Percentiles rank a stretch among this genome's conserved stretches.
Conservation (phyloP, 2,113 vertebrate species). For the zebrafish (Danio rerio) region GRCz12tu NC_133184.1:4853501-4854000, state of each 20-base stretch:
- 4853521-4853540: too few relatives aligned
- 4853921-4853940: neutral
- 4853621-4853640: too few relatives aligned
- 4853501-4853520: too few relatives aligned
- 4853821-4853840: neutral
- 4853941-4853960: neutral
- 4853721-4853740: neutral
- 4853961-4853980: neutral
- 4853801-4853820: conserved; percentile 10
- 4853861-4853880: conserved; percentile 8
- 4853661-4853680: too few relatives aligned
- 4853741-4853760: neutral
- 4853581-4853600: too few relatives aligned
- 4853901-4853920: conserved; percentile 7
- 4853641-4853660: too few relatives aligned
- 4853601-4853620: too few relatives aligned
- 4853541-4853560: too few relatives aligned
- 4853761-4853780: neutral
- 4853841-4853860: neutral
- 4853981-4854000: conserved; percentile 8
- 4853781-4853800: conserved; percentile 12
- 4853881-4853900: neutral
- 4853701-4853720: too few relatives aligned
- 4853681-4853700: too few relatives aligned
- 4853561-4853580: too few relatives aligned